Evolutionary conservation across 2,888 invertebrate species (phyloP), one percentile per base, ranked within the genome.

Genomic region (Cancer borealis): DNA sequence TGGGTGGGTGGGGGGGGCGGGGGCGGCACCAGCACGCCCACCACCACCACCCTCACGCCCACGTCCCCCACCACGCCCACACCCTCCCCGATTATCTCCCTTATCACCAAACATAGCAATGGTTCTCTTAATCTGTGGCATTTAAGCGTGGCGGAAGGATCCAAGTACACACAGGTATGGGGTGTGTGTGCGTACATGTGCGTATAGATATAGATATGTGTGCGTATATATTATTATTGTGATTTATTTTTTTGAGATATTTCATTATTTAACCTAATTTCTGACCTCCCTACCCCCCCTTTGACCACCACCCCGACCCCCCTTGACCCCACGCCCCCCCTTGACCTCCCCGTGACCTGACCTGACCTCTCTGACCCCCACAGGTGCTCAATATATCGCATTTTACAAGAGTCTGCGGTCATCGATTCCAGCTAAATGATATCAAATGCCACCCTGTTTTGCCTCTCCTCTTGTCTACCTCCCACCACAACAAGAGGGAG

Each of bases 111-210:
- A 96, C 99, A 99, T 96, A 98, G 98, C 91, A 99, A 99, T 96
- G 99, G 99, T 84, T 99, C 99, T 0, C 97, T 99, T 93, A 99
- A 99, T 97, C 97, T 99, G 91, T 99, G 99, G 99, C 98, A 99
- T 96, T 97, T 99, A 92, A 98, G 98, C 0, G 99, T 99, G 96
- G 99, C 98, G 73, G 99, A 99, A 96, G 98, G 98, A 96, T 99
- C 99, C 0, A 99, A 99, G 97, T 99, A 99, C 96, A 98, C 98
- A 93, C 96, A 95, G 93, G 95, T 95, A 45, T 21, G 73, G 26
- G 96, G 96, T n/a, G 21, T 26, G 39, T 10, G 73, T 5, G 93
- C 12, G 26, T 90, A 5, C 30, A 10, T 17, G 30, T 54, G 10
- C 12, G 39, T 39, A 39, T 39, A n/a, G n/a, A n/a, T n/a, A n/a